Evolutionary conservation across 2,113 vertebrate genomes (phyloP).

Genomic region (Protobothrops flavoviridis): DNA sequence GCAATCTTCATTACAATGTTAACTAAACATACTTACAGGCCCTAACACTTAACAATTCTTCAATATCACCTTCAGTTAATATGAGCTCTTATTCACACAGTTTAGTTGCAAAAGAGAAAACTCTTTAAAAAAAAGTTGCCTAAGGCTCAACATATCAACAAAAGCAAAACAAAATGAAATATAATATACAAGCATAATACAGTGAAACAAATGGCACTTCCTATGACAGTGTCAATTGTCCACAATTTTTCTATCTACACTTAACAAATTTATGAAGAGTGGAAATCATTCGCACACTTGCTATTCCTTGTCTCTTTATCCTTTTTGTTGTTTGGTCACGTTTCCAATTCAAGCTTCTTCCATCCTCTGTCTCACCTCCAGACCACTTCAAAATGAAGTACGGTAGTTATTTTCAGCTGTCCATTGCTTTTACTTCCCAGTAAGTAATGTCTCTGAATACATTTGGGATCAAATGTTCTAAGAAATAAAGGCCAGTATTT

Average conservation of each 20-base stretch:
- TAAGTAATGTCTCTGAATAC: not conserved
- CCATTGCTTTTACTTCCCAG: not conserved
- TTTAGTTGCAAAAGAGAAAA: not conserved
- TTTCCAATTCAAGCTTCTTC: not conserved
- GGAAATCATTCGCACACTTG: not conserved
- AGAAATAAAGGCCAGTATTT: not conserved
- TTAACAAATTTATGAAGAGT: not conserved
- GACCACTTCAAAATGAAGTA: not conserved
- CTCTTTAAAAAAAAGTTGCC: not conserved
- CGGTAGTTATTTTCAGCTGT: not conserved
- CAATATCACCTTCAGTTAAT: not conserved
- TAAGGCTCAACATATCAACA: not conserved
- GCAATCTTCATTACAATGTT: not conserved
- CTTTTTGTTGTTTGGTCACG: not conserved
- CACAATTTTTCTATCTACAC: not conserved
- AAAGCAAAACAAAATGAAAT: not conserved
- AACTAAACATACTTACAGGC: not conserved
- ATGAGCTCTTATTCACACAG: not conserved
- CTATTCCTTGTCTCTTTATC: not conserved
- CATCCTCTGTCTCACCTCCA: not conserved
- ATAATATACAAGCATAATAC: not conserved
- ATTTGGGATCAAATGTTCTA: not conserved
- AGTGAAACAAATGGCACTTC: not conserved
- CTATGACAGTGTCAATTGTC: not conserved
- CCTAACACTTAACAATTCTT: not conserved